Evolutionary conservation across 2,113 vertebrate species (phyloP).

Genomic region (Chitala chitala): DNA sequence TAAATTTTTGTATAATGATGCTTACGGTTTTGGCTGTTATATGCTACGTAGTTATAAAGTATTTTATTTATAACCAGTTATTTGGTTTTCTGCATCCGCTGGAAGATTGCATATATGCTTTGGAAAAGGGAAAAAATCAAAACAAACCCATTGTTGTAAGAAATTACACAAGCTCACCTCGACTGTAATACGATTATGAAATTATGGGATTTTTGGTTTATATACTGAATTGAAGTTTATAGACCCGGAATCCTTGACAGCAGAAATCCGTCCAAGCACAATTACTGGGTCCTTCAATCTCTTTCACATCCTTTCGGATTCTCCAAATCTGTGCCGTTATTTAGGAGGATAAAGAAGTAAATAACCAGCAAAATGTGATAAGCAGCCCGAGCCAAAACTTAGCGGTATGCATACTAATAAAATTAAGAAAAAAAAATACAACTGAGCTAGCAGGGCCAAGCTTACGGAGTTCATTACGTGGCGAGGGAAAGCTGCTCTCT

Average conservation of each 20-base stretch:
- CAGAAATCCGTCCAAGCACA: conserved; percentile 58
- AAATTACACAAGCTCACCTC: conserved; percentile 75
- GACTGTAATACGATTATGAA: conserved; percentile 75
- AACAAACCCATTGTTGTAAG: conserved; percentile 71
- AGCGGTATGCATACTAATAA: conserved; percentile 45
- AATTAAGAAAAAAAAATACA: conserved; percentile 41
- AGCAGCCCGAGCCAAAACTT: conserved; percentile 35
- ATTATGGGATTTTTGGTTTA: conserved; percentile 69
- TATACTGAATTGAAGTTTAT: conserved; percentile 61
- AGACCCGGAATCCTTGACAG: conserved; percentile 61
- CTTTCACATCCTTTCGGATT: conserved; percentile 23
- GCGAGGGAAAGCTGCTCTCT: conserved; percentile 75
- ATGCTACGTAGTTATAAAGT: too few species aligned
- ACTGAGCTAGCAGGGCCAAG: conserved; percentile 51
- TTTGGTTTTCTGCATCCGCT: conserved; percentile 35
- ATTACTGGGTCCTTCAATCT: conserved; percentile 44
- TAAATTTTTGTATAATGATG: too few species aligned
- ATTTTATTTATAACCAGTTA: neutral
- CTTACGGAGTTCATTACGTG: conserved; percentile 78
- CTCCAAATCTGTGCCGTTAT: conserved; percentile 23
- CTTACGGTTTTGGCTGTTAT: too few species aligned
- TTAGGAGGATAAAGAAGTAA: conserved; percentile 32
- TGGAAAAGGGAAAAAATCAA: too few species aligned
- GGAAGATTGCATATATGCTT: conserved; percentile 59
- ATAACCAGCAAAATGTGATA: conserved; percentile 39